phyloP scores from a whole-genome alignment of 2,113 vertebrate genomes.

The Scomber japonicus region DNA sequence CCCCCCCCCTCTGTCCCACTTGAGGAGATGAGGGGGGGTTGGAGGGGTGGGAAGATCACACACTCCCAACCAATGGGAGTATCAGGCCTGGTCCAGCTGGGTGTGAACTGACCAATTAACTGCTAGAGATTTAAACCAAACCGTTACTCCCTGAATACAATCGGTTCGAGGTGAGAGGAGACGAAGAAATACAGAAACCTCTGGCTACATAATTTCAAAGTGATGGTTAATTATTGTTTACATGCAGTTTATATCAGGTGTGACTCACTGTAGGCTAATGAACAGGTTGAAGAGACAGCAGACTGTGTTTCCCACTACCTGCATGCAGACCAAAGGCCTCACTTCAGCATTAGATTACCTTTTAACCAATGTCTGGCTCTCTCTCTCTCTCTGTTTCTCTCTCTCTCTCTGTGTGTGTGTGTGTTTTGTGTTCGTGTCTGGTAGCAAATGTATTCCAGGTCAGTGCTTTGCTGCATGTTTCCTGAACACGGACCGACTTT shows the following conservation, averaged over 20 bases:
- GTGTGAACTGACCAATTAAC: slow-evolving; percentile 77
- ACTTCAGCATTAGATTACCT: not conserved
- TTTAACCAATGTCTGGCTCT: not conserved
- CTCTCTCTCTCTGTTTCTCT: no score
- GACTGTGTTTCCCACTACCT: slow-evolving; percentile 14
- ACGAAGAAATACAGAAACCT: slow-evolving; percentile 2
- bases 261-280: slow-evolving; percentile 67
- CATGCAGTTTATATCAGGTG: slow-evolving; percentile 16
- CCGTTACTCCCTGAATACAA: slow-evolving; percentile 62
- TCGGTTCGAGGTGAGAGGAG: slow-evolving; percentile 43
- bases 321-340: slow-evolving; percentile 17
- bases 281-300: slow-evolving; percentile 41
- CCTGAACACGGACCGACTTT: slow-evolving; percentile 70
- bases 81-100: slow-evolving; percentile 60
- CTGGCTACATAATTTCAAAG: slow-evolving; percentile 11
- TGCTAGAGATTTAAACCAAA: slow-evolving; percentile 79
- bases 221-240: slow-evolving; percentile 51
- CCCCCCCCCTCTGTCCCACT: slow-evolving; percentile 67
- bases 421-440: no score
- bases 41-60: slow-evolving; percentile 26
- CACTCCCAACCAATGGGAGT: slow-evolving; percentile 76
- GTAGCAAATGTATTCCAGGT: slow-evolving; percentile 42
- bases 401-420: no score
- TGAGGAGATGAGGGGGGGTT: slow-evolving; percentile 61
- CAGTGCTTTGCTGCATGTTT: slow-evolving; percentile 59